Percentiles rank a stretch among this genome's conserved stretches.
Evolutionary conservation across 2,888 invertebrate genomes (phyloP).

Genomic region (Lithophane socia): DNA sequence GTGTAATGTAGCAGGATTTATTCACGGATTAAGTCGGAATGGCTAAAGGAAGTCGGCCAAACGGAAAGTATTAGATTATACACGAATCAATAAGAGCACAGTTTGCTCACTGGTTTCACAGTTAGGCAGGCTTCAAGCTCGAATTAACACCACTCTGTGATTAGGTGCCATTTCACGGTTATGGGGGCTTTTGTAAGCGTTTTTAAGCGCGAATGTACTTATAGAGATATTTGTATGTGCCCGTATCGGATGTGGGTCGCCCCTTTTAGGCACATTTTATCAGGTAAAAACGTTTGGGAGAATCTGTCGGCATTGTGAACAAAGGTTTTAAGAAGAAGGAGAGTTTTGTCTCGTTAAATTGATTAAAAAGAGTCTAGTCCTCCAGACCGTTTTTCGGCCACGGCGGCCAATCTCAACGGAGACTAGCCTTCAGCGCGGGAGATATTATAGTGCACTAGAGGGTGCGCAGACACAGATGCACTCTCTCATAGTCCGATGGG

Average conservation of each 20-base stretch:
- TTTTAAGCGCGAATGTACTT: slow-evolving; percentile 12
- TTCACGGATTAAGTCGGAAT: slow-evolving; percentile 63
- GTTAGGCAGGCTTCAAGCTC: slow-evolving; percentile 62
- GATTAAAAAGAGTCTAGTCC: too few relatives aligned
- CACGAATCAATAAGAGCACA: slow-evolving; percentile 70
- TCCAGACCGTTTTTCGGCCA: too few relatives aligned
- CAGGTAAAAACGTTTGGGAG: background rate
- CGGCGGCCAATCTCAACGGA: too few relatives aligned
- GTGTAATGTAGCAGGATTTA: slow-evolving; percentile 31
- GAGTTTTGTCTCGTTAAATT: background rate
- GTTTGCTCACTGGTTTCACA: slow-evolving; percentile 62
- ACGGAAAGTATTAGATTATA: slow-evolving; percentile 76
- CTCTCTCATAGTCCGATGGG: too few relatives aligned
- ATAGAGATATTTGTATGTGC: background rate
- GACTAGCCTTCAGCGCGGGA: too few relatives aligned
- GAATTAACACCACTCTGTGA: slow-evolving; percentile 56
- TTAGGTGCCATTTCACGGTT: slow-evolving; percentile 39
- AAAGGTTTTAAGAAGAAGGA: background rate
- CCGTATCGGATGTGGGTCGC: background rate
- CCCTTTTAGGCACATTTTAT: background rate
- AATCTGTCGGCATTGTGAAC: slow-evolving; percentile 14
- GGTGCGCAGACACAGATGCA: too few relatives aligned
- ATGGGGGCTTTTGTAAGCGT: slow-evolving; percentile 33
- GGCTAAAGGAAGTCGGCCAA: slow-evolving; percentile 65
- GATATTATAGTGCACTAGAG: too few relatives aligned